Conservation (phyloP, 2,888 invertebrate species). For the Polydrusus tereticollis region DNA sequence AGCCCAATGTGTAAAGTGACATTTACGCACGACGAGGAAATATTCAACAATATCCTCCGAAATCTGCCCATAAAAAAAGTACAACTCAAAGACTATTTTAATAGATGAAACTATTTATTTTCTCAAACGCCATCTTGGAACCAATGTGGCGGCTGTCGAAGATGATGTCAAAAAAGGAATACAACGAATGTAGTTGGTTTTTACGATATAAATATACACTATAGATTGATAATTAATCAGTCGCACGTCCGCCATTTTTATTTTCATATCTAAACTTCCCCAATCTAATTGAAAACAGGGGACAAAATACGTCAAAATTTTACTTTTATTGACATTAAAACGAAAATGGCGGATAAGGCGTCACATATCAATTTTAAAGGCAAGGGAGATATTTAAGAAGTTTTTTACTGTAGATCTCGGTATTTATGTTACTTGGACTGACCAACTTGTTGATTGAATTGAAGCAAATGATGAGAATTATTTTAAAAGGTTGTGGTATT, state of each 20-base stretch:
- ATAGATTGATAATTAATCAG: not conserved
- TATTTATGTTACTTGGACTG: slow-evolving; percentile 29
- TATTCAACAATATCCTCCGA: not conserved
- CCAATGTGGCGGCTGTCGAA: not conserved
- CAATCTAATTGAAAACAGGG: not conserved
- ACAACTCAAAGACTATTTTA: slow-evolving; percentile 32
- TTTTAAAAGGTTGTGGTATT: slow-evolving; percentile 43
- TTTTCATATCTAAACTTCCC: not conserved
- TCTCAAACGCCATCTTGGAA: not conserved
- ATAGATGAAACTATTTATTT: slow-evolving; percentile 26
- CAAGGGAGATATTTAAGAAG: slow-evolving; percentile 27
- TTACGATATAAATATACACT: not conserved
- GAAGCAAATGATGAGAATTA: slow-evolving; percentile 28
- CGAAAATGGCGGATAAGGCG: not conserved
- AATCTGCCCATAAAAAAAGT: slow-evolving; percentile 31
- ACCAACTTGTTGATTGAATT: slow-evolving; percentile 6
- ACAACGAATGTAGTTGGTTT: slow-evolving; percentile 9
- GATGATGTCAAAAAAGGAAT: not conserved
- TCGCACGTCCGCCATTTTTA: not conserved
- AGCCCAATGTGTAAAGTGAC: not conserved
- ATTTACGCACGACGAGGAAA: not conserved
- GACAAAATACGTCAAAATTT: not conserved
- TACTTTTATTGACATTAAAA: no score
- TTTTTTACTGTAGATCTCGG: slow-evolving; percentile 39
- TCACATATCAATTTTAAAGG: slow-evolving; percentile 24